Evolutionary conservation across 2,888 invertebrate genomes (phyloP), one percentile per base, ranked within the genome.

Genomic region (Tetragonisca angustula): DNA sequence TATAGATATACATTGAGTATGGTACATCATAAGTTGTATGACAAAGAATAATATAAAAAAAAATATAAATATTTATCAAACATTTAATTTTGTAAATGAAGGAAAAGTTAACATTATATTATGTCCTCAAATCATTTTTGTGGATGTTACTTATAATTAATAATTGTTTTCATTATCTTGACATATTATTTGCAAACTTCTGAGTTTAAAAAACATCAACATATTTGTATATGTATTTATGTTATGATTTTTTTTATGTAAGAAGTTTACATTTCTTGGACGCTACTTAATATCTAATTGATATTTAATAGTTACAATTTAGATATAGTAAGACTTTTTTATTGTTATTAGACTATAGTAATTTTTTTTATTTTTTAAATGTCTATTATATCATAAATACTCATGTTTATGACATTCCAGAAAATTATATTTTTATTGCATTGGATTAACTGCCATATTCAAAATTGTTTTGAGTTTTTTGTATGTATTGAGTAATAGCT

Each of bases 1-100:
- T 86, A 89, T 90, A 89, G 87, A 89, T 89, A 89, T 90, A 90
- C 87, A 89, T 85, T 88, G 87, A 72, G 76, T 76, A 68, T 81
- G 74, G 27, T 71, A 54, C 59, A 56, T 76, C 56, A 52, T 62
- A 75, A 61, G 36, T 36, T 27, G 27, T 27, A 75, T 61, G 61
- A 15, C 32, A 76, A 64, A 49, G 24, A 52, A 68, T 54, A 64
- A 52, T 64, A 32, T 67, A 15, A 36, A 67, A 15, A 43, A 50
- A 32, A 52, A 36, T 36, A 36, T 9, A 36, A 32, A 49, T 32
- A 59, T 70, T 21, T 69, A 59, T 64, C 13, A 65, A 27, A 61
- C 32, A 65, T 49, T 43, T 36, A 32, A 73, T 76, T 76, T 52
- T 52, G 24, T 54, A 32, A 62, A 32, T 62, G 62, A 62, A 64